Conservation (phyloP, 2,888 invertebrate genomes). For the Acanthoscelides obtectus region DNA sequence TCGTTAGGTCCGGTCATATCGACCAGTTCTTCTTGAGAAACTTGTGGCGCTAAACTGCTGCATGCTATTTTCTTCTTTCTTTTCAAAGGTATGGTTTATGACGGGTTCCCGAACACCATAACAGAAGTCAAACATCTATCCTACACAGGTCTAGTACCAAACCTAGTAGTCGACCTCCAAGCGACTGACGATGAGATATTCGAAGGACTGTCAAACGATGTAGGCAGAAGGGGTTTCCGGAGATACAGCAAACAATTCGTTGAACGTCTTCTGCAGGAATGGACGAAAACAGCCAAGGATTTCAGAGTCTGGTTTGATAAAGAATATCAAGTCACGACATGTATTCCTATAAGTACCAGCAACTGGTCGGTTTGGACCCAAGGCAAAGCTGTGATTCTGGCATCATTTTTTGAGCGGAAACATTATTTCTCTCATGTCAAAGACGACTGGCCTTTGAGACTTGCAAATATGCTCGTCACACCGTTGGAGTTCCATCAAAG, state of each 20-base stretch:
- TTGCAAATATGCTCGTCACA: slow-evolving; percentile 54
- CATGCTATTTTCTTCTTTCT: neutral
- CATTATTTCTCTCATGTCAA: slow-evolving; percentile 51
- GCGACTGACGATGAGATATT: slow-evolving; percentile 42
- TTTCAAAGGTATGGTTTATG: slow-evolving; percentile 54
- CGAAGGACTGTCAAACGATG: slow-evolving; percentile 46
- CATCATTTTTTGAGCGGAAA: slow-evolving; percentile 48
- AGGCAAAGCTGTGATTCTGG: slow-evolving; percentile 43
- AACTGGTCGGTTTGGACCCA: slow-evolving; percentile 55
- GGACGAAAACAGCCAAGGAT: slow-evolving; percentile 40
- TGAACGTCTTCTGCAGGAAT: slow-evolving; percentile 46
- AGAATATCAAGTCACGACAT: slow-evolving; percentile 53
- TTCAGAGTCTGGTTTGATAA: slow-evolving; percentile 51
- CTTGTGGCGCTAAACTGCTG: no score
- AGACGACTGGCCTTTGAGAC: slow-evolving; percentile 49
- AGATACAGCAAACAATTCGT: slow-evolving; percentile 41
- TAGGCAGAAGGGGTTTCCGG: slow-evolving; percentile 33
- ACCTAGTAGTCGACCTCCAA: slow-evolving; percentile 53
- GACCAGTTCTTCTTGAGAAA: no score
- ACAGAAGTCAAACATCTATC: slow-evolving; percentile 51
- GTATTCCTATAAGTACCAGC: slow-evolving; percentile 50
- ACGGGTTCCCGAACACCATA: slow-evolving; percentile 57
- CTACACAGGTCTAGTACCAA: slow-evolving; percentile 54
- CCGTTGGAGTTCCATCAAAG: slow-evolving; percentile 51
- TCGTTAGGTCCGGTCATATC: no score